Conservation (phyloP, 1,140 invertebrate genomes). For the Reticulitermes speratus region DNA sequence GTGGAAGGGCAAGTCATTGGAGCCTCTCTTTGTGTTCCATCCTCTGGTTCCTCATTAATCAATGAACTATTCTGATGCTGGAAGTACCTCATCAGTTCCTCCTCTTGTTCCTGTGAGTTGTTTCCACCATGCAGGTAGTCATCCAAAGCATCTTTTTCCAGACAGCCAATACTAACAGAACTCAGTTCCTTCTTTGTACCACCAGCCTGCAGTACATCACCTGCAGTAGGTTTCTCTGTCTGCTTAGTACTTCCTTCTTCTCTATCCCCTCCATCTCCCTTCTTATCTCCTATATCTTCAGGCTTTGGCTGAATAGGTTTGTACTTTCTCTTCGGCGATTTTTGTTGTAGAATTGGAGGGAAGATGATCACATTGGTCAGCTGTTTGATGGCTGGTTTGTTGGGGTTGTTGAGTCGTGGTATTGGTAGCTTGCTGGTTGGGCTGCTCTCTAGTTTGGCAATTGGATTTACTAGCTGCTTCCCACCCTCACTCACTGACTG, state of each 20-base stretch:
- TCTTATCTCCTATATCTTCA: background rate
- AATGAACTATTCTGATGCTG: constrained; percentile 50
- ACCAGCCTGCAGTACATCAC: background rate
- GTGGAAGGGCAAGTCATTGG: constrained; percentile 40
- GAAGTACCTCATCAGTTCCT: constrained; percentile 77
- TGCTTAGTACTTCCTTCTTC: background rate
- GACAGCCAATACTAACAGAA: constrained; percentile 30
- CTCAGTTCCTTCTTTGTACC: background rate
- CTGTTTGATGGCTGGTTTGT: constrained; percentile 29
- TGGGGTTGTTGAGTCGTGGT: constrained; percentile 37
- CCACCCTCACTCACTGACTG: too few species aligned
- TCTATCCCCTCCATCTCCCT: background rate
- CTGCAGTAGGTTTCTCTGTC: background rate
- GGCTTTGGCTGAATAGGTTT: constrained; percentile 54
- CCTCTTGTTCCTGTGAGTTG: constrained; percentile 77
- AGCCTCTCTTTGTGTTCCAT: constrained; percentile 38
- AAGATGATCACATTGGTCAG: constrained; percentile 32
- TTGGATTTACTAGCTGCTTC: background rate
- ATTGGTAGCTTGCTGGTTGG: background rate
- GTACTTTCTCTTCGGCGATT: constrained; percentile 47
- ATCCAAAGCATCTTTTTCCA: constrained; percentile 73
- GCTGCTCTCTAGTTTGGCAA: constrained; percentile 36
- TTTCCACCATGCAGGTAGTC: constrained; percentile 68
- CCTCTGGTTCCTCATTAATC: constrained; percentile 34
- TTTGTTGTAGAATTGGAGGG: constrained; percentile 30